Evolutionary conservation across 2,113 vertebrate species (phyloP).

Genomic region (Gnathonemus echidnorhynchus): DNA sequence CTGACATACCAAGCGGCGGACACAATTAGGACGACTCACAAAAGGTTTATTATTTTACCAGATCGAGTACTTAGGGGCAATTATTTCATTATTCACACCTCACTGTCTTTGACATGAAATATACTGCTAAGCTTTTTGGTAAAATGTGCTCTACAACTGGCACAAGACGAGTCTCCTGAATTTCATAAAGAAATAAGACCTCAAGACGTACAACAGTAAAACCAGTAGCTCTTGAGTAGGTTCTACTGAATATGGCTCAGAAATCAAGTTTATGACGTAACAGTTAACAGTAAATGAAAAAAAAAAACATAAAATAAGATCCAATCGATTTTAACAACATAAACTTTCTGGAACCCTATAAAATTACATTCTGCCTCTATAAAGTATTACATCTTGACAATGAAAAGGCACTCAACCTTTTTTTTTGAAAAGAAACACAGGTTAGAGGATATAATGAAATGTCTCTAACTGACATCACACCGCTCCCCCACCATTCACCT

Average conservation of each 20-base stretch:
- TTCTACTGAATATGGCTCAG: conserved; percentile 4
- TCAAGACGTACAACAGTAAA: neutral
- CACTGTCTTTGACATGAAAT: neutral
- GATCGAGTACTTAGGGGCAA: neutral
- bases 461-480: neutral
- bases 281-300: neutral
- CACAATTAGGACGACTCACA: neutral
- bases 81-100: neutral
- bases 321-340: neutral
- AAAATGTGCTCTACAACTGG: neutral
- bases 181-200: neutral
- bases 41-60: neutral
- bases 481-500: neutral
- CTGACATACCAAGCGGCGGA: neutral
- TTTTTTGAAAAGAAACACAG: neutral
- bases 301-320: neutral
- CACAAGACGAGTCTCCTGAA: neutral
- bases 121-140: neutral
- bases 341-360: neutral
- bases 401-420: conserved; percentile 20
- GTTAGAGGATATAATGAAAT: neutral
- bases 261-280: neutral
- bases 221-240: neutral
- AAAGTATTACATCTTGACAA: neutral
- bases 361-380: neutral